Base-by-base conservation (phyloP, 53 echinoderm and acorn worm genomes). In the Echinarachnius parma region DNA sequence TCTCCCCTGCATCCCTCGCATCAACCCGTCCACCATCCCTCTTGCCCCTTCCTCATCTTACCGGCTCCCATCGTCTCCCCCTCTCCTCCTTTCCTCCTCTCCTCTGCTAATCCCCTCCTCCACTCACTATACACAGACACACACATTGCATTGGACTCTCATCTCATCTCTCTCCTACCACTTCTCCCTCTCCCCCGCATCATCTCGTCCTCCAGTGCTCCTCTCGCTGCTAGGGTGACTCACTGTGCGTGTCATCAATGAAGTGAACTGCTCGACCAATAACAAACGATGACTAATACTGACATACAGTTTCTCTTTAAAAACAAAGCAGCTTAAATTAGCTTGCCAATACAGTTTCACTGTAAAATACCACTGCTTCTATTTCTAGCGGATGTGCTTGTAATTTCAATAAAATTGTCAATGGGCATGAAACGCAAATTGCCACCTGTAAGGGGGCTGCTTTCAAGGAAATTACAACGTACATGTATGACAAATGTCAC, bases 251-350 rank as follows among this genome's bases (percentile, higher is more conserved):
- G 66, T 66, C 66, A 47, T 20, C 37, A 39, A 39, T 39, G 39
- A 7, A 39, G 39, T 29, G 48, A 48, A 26, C 66, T 25, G 48
- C 5, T 27, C 28, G 22, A 29, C 28, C 13, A 66, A 66, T 66
- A 66, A 66, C 46, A 48, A 9, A 16, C 5, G 66, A 66, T 66
- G 66, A 66, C 66, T 66, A 66, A 66, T 66, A 16, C 66, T 66
- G 66, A 66, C 66, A 66, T 48, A 66, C 25, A 66, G 20, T 30
- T 48, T 14, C n/a, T 1, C 36, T 19, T 48, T 28, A 25, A 66
- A 66, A 66, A 45, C 46, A 66, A 66, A 62, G 62, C 62, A 34
- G 59, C 32, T 31, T 31, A 59, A 59, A 59, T 31, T 59, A 31
- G 34, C 31, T 59, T 31, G 34, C 59, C 19, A 59, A 59, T 9